These are phyloP conservation scores for Acrocephalus arundinaceus DNA, from an alignment of 2,113 vertebrate species.

Conservation along the genomic window DNA sequence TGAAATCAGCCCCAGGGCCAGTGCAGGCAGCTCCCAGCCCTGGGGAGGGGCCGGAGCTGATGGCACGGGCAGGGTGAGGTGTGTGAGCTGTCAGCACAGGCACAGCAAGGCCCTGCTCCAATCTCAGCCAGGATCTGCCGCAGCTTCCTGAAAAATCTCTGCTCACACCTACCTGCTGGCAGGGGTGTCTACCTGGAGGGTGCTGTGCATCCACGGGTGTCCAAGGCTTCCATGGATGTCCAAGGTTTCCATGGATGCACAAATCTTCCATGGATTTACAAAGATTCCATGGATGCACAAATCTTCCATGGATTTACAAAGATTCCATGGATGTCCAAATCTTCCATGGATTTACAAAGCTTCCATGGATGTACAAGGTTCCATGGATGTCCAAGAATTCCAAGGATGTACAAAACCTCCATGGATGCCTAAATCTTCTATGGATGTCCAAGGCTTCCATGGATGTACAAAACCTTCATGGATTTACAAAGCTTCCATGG, in stretches of 20 bases:
- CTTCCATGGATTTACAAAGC: background rate
- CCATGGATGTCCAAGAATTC: background rate
- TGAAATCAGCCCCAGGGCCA: background rate
- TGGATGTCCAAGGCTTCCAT: background rate
- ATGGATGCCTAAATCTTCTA: background rate
- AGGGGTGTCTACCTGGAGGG: background rate
- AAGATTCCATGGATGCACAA: no score
- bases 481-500: background rate
- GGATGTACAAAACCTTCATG: background rate
- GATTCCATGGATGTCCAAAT: no score
- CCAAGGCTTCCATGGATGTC: no score
- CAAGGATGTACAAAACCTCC: background rate
- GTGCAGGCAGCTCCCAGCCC: background rate
- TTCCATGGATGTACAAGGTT: background rate
- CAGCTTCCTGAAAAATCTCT: background rate
- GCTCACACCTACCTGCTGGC: background rate
- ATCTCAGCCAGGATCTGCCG: background rate
- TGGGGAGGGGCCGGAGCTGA: rapidly evolving
- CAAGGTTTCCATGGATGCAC: background rate
- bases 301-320: no score
- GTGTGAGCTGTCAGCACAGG: background rate
- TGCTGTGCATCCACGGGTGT: no score
- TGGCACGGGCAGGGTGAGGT: rapidly evolving
- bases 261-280: background rate
- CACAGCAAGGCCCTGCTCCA: background rate